These are phyloP conservation scores for Neolamprologus falcicula DNA, from an alignment of 2,113 vertebrate genomes.

Conservation along the genomic window DNA sequence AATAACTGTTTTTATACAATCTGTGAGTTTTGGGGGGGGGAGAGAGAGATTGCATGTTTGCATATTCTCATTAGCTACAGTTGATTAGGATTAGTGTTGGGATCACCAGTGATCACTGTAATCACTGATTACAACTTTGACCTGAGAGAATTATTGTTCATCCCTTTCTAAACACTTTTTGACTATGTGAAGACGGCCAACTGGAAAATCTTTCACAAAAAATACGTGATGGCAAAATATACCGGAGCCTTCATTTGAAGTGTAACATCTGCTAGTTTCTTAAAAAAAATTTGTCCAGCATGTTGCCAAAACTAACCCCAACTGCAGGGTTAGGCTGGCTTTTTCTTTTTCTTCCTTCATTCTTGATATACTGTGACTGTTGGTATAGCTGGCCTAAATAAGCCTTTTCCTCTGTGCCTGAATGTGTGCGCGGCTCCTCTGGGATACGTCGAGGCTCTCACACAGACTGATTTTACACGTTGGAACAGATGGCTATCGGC, in stretches of 20 bases:
- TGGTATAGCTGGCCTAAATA: not conserved
- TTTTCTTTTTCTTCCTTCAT: not conserved
- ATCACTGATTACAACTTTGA: not conserved
- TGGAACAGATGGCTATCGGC: slow-evolving; percentile 64
- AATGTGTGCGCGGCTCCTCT: not conserved
- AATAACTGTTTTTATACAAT: not conserved
- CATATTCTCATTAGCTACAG: not conserved
- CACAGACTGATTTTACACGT: slow-evolving; percentile 37
- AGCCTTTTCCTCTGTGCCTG: not conserved
- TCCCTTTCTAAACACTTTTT: not conserved
- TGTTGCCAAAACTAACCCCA: not conserved
- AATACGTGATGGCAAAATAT: not conserved
- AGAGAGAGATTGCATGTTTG: not conserved
- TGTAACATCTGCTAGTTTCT: not conserved
- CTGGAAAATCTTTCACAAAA: not conserved
- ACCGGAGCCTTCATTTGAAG: not conserved
- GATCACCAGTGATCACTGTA: not conserved
- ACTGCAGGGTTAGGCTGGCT: not conserved
- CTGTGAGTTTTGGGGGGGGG: not conserved
- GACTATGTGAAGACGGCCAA: not conserved
- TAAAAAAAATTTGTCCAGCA: accelerated
- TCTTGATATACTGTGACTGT: not conserved
- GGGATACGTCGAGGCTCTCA: slow-evolving; percentile 18
- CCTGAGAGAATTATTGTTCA: not conserved
- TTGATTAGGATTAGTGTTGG: not conserved